These are phyloP conservation scores for Halictus quadricinctus DNA, from an alignment of 2,888 invertebrate species.

Conservation along the genomic window DNA sequence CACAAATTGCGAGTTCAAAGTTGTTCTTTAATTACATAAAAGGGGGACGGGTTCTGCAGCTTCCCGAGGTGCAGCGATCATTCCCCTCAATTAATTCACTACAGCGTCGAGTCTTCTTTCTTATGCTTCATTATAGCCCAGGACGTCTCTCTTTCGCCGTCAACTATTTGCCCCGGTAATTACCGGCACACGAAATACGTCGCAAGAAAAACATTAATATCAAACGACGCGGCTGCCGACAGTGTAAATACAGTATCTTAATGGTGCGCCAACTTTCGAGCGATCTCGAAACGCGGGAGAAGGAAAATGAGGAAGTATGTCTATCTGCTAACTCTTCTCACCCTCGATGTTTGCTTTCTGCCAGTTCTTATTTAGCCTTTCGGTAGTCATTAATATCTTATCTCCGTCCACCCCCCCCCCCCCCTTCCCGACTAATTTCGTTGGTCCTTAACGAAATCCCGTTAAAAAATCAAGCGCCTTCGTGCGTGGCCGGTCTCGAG, in stretches of 20 bases:
- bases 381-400: conserved; percentile 6
- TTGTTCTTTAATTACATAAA: not conserved
- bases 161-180: conserved; percentile 77
- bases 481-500: not conserved
- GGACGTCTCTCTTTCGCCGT: conserved; percentile 48
- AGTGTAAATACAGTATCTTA: conserved; percentile 79
- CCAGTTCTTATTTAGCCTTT: conserved; percentile 42
- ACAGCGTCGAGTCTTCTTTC: conserved; percentile 50
- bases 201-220: conserved; percentile 81
- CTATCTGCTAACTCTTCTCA: conserved; percentile 51
- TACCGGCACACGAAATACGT: conserved; percentile 74
- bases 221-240: conserved; percentile 75
- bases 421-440: not conserved
- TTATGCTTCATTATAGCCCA: conserved; percentile 46
- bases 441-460: not conserved
- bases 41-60: not conserved
- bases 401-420: not conserved
- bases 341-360: conserved; percentile 43
- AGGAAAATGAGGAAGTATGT: conserved; percentile 60
- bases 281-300: conserved; percentile 49
- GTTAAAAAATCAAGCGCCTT: not conserved
- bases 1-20: not conserved
- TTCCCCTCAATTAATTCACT: conserved; percentile 55
- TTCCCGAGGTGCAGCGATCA: conserved; percentile 36
- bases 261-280: conserved; percentile 77